Conservation (phyloP, 2,888 invertebrate genomes). For the Drosophila kokeensis region DNA sequence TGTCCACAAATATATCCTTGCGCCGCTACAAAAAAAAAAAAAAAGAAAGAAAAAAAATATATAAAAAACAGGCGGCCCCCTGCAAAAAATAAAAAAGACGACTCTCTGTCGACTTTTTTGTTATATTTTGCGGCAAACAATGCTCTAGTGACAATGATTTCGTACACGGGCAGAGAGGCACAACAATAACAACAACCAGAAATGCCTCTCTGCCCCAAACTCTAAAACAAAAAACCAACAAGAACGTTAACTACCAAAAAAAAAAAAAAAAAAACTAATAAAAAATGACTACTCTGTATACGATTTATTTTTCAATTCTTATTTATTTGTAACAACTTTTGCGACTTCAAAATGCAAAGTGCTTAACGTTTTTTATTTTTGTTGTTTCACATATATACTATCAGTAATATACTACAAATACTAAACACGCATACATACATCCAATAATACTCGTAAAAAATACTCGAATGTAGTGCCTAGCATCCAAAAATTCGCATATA, state of each 20-base stretch:
- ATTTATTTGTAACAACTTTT: constrained; percentile 26
- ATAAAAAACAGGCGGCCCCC: constrained; percentile 29
- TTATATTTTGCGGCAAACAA: constrained; percentile 67
- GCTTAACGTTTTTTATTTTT: constrained; percentile 22
- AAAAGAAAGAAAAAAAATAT: background rate
- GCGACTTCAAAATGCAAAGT: constrained; percentile 18
- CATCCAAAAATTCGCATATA: constrained; percentile 21
- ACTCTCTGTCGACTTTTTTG: constrained; percentile 40
- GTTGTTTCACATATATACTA: constrained; percentile 21
- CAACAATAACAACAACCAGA: constrained; percentile 26
- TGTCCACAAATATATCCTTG: constrained; percentile 18
- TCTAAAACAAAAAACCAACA: constrained; percentile 26
- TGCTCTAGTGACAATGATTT: constrained; percentile 81
- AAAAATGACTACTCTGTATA: constrained; percentile 5
- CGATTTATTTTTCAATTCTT: constrained; percentile 3
- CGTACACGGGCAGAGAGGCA: constrained; percentile 56
- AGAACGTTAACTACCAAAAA: constrained; percentile 49
- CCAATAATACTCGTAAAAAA: constrained; percentile 16
- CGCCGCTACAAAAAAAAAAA: constrained; percentile 20
- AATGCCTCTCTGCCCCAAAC: constrained; percentile 25
- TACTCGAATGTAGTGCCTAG: constrained; percentile 33
- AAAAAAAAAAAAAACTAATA: constrained; percentile 22
- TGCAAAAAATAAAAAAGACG: constrained; percentile 16
- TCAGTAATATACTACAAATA: constrained; percentile 15
- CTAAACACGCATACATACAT: constrained; percentile 28